Evolutionary conservation across 2,888 invertebrate species (phyloP), one percentile per base, ranked within the genome.

Genomic region (Catocala sponsa): DNA sequence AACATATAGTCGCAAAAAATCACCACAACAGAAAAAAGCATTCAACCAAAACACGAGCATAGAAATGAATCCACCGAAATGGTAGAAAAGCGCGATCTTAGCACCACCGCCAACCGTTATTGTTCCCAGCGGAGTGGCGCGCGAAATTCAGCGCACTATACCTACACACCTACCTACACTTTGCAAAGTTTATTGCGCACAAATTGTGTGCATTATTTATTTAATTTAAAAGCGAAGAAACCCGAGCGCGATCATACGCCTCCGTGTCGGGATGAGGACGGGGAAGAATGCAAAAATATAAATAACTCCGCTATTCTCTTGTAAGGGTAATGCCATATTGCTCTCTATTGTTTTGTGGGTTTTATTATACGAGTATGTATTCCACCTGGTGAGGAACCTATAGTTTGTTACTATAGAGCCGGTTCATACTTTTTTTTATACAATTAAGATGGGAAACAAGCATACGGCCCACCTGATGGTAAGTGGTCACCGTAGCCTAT

Each of bases 161-260:
- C 73, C 73, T 76, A 86, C 83, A 84, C 84, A 88, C 88, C 85
- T 46, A 46, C 15, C 46, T 88, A 85, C 89, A 89, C 88, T 90
- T 90, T 82, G 66, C 85, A 85, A 86, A 90, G 87, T 92, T 92
- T 92, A 93, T 91, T 91, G 91, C 91, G 88, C 92, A 90, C 91
- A 92, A 93, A 93, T 93, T 92, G 91, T 92, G 81, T 93, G 93
- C 88, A 93, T 93, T 92, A 93, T 92, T 93, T 93, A 93, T 93
- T 93, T 93, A 92, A 93, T 93, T 93, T 93, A 92, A 92, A 92
- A 91, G 93, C 90, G 91, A 92, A 92, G 93, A 93, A 91, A 90
- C 90, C 88, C 87, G 80, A 82, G 86, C 86, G 85, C 88, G 84
- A 88, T 90, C 88, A 90, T 90, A 86, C 83, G 85, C 83, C 83